Percentiles rank a stretch among this genome's conserved stretches.
Evolutionary conservation across 2,113 vertebrate genomes (phyloP).

Genomic region (Larimichthys polyactis): DNA sequence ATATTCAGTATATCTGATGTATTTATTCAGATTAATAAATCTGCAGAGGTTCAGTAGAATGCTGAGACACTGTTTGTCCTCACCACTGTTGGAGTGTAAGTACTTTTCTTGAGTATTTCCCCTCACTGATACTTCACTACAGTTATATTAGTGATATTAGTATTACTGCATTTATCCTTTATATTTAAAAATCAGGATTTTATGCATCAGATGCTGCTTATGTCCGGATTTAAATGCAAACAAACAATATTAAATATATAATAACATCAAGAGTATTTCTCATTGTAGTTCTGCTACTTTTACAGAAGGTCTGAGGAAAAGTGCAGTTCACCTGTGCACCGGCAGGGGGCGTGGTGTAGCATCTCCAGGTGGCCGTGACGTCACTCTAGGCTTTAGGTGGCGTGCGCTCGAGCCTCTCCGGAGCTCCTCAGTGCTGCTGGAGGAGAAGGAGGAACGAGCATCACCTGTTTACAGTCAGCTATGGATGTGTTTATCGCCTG

Average conservation of each 20-base stretch:
- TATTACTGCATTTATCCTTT: neutral
- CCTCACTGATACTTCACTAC: neutral
- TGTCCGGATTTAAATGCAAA: neutral
- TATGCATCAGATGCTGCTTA: neutral
- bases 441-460: conserved; percentile 12
- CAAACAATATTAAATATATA: neutral
- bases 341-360: conserved; percentile 31
- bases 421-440: conserved; percentile 48
- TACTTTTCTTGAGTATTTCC: neutral
- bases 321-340: conserved; percentile 1
- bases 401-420: conserved; percentile 13
- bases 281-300: neutral
- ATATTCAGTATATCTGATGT: no score
- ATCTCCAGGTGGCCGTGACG: conserved; percentile 71
- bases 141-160: no score
- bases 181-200: neutral
- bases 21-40: neutral
- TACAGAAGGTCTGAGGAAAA: neutral
- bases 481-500: conserved; percentile 53
- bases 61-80: neutral
- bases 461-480: neutral
- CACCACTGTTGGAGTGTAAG: neutral
- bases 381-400: conserved; percentile 65
- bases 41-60: neutral
- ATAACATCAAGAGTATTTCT: neutral